Base-by-base conservation (phyloP, 1,140 invertebrate genomes). In the Halictus rubicundus region DNA sequence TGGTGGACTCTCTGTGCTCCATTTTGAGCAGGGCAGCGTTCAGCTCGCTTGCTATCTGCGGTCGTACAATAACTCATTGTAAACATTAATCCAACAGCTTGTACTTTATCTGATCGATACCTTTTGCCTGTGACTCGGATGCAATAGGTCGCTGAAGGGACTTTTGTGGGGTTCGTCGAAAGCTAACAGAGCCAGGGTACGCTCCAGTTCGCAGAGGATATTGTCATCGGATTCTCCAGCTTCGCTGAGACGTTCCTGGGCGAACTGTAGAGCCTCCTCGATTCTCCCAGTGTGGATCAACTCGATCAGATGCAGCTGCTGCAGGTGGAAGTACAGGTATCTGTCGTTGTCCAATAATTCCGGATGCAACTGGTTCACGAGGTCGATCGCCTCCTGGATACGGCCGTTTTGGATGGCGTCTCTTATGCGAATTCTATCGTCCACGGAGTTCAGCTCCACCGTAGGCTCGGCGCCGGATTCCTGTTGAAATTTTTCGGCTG, bases 121-220 rank as follows among this genome's bases (percentile, higher is more conserved):
- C 95, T 99, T 99, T 93, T 99, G 98, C 86, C 98, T 94, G 89
- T 99, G 98, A 42, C 97, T 96, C 8, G 97, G 96, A 86, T 98
- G 96, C n/a, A 99, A 93, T 21, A 99, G 94, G 92, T 99, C 98
- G 59, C 97, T 97, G 93, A 99, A 99, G 0, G 99, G 99, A 80
- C 98, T 99, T 68, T 95, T 96, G 84, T 97, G 96, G 1, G 99
- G 99, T 88, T 99, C 97, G 78, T 99, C 98, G 93, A 99, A 99
- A 12, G 99, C 99, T 14, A 99, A 92, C 21, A 99, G 93, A 0
- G 99, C 98, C 54, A 99, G 93, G 0, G 99, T 99, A 80, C 98
- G 93, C 88, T 97, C 97, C 32, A 97, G 88, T 93, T 97, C 96
- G 25, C 94, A 94, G 3, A 97, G 91, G 37, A 96, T 96, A 71